These are phyloP conservation scores for Pampusana beccarii DNA, from an alignment of 2,113 vertebrate genomes.

Conservation along the genomic window DNA sequence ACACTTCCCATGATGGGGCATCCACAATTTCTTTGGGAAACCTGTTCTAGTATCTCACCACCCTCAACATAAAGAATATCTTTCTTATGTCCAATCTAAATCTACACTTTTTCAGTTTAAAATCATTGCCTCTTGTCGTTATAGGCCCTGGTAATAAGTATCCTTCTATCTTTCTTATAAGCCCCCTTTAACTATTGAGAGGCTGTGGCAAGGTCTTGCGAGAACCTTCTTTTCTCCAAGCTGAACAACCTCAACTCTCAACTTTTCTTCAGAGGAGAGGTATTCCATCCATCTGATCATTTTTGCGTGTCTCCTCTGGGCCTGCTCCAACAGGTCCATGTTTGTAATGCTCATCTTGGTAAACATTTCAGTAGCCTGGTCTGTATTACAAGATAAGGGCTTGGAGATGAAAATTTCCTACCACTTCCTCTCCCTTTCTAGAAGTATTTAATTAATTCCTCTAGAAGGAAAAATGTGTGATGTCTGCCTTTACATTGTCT, in stretches of 20 bases:
- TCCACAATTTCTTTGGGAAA: rapidly evolving
- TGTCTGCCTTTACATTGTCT: not conserved
- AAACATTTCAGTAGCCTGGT: not conserved
- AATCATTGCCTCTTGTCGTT: rapidly evolving
- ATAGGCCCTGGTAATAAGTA: not conserved
- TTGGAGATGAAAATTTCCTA: not conserved
- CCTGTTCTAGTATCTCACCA: no score
- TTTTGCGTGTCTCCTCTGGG: not conserved
- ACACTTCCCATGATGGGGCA: not conserved
- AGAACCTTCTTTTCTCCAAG: not conserved
- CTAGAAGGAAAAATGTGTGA: not conserved
- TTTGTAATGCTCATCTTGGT: not conserved
- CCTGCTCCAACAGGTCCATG: not conserved
- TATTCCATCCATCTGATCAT: not conserved
- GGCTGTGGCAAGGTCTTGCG: rapidly evolving
- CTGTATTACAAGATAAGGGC: not conserved
- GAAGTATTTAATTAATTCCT: not conserved
- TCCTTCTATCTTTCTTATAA: not conserved
- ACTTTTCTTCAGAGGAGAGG: not conserved
- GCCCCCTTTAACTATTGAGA: not conserved
- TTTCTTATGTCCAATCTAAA: not conserved
- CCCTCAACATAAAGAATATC: not conserved
- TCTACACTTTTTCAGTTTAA: not conserved
- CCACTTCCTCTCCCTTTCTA: not conserved
- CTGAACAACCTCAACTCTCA: not conserved